Percentiles rank a stretch among this genome's conserved stretches.
These are phyloP conservation scores for Ectemnius lituratus DNA, from an alignment of 2,888 invertebrate species.

Conservation along the genomic window DNA sequence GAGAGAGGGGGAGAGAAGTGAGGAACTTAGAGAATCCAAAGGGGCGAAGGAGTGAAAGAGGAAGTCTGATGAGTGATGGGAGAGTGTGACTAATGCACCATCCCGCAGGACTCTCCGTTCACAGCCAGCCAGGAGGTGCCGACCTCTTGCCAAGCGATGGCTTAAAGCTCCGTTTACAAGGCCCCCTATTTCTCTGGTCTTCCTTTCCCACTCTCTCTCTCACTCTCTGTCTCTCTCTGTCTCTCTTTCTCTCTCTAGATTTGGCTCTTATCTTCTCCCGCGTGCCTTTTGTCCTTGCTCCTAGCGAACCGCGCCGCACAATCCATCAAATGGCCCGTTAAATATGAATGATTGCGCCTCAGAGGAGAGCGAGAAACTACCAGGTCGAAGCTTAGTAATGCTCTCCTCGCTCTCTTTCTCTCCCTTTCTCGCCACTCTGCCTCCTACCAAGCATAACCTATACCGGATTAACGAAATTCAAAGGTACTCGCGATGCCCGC, in stretches of 20 bases:
- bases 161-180: slow-evolving; percentile 34
- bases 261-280: slow-evolving; percentile 15
- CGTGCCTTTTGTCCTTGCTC: slow-evolving; percentile 10
- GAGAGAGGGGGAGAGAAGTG: too few species aligned
- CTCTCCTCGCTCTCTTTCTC: not conserved
- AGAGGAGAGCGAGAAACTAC: slow-evolving; percentile 21
- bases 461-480: slow-evolving; percentile 48
- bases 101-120: slow-evolving; percentile 60
- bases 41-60: not conserved
- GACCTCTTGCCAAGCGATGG: slow-evolving; percentile 22
- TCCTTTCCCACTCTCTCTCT: slow-evolving; percentile 13
- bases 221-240: slow-evolving; percentile 19
- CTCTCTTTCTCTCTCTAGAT: slow-evolving; percentile 15
- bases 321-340: slow-evolving; percentile 66
- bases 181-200: not conserved
- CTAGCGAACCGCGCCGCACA: slow-evolving; percentile 29
- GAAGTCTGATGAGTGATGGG: slow-evolving; percentile 65
- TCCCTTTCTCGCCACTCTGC: not conserved
- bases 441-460: slow-evolving; percentile 10
- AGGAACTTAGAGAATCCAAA: not conserved
- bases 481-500: slow-evolving; percentile 36
- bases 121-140: slow-evolving; percentile 28
- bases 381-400: not conserved
- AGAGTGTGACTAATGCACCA: slow-evolving; percentile 69
- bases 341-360: slow-evolving; percentile 60